Evolutionary conservation across 2,113 vertebrate species (phyloP).

Genomic region (Myxocyprinus asiaticus): DNA sequence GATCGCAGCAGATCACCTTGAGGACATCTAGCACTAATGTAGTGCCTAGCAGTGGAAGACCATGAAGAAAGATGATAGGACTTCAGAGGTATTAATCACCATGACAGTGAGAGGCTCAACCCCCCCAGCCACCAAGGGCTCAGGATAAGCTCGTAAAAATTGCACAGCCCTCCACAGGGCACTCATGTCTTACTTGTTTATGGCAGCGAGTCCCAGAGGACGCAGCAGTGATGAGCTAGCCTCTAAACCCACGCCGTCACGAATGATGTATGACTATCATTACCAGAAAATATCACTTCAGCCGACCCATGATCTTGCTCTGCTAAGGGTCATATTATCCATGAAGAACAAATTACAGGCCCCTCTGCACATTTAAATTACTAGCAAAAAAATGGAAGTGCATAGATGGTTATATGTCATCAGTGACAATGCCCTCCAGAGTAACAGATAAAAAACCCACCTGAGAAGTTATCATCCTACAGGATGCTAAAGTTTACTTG

Average conservation of each 20-base stretch:
- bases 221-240: conserved; percentile 49
- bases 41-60: conserved; percentile 50
- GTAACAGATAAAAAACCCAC: conserved; percentile 50
- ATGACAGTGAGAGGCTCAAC: conserved; percentile 54
- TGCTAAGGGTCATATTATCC: conserved; percentile 59
- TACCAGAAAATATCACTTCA: conserved; percentile 61
- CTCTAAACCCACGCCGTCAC: conserved; percentile 56
- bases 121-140: conserved; percentile 48
- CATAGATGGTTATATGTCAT: conserved; percentile 55
- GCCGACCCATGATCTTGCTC: conserved; percentile 56
- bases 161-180: conserved; percentile 56
- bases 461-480: conserved; percentile 42
- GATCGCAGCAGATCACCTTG: conserved; percentile 56
- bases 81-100: conserved; percentile 59
- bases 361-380: conserved; percentile 55
- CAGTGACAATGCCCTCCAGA: conserved; percentile 55
- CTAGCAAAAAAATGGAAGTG: conserved; percentile 31
- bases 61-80: conserved; percentile 55
- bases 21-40: conserved; percentile 57
- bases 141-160: conserved; percentile 55
- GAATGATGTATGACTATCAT: conserved; percentile 57
- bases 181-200: conserved; percentile 54
- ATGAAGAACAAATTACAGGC: conserved; percentile 59
- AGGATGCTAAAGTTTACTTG: conserved; percentile 47
- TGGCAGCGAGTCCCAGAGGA: conserved; percentile 56